Conservation (phyloP, 2,888 invertebrate species). For the Hyles lineata region DNA sequence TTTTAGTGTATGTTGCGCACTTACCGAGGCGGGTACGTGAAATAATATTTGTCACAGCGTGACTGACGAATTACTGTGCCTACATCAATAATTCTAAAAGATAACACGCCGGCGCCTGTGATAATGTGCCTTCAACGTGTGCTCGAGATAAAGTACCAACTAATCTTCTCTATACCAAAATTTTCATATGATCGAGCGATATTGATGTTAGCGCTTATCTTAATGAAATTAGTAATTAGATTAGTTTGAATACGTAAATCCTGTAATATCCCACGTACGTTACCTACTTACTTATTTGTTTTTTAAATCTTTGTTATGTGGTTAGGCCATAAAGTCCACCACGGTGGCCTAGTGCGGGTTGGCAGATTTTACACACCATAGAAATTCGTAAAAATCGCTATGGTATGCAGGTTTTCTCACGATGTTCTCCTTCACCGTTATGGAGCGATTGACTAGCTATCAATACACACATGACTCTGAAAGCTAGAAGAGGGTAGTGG, state of each 20-base stretch:
- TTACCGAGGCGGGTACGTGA: constrained; percentile 24
- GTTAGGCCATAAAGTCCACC: no score
- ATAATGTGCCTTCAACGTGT: constrained; percentile 37
- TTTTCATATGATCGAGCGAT: not conserved
- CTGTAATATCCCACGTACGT: not conserved
- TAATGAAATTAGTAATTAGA: not conserved
- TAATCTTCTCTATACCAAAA: constrained; percentile 17
- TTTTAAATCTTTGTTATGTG: no score
- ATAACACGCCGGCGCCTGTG: constrained; percentile 36
- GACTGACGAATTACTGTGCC: constrained; percentile 55
- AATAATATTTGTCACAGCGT: constrained; percentile 50
- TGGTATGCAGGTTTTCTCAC: no score
- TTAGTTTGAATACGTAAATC: not conserved
- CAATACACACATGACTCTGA: no score
- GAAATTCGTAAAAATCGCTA: no score
- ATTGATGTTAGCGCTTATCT: not conserved
- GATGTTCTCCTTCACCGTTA: no score
- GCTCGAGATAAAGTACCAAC: constrained; percentile 25
- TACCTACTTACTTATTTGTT: no score
- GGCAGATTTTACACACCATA: no score
- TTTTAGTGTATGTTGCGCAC: constrained; percentile 14
- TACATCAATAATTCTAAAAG: constrained; percentile 52
- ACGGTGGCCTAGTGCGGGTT: no score
- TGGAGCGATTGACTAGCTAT: no score
- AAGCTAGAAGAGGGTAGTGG: no score